phyloP scores from a whole-genome alignment of 2,888 invertebrate genomes.

The Cheilosia scutellata region DNA sequence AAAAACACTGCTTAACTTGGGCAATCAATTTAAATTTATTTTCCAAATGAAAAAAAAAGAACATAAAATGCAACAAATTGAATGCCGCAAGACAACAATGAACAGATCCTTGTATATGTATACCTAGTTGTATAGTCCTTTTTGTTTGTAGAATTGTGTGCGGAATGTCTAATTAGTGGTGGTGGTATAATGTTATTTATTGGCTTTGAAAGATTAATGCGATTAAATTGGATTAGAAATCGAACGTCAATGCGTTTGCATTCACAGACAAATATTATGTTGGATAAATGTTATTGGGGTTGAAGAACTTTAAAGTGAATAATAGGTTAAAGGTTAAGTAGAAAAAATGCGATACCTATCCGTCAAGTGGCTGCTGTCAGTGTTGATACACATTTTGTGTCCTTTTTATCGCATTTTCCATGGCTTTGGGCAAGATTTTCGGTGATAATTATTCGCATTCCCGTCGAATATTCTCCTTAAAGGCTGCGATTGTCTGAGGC shows the following conservation, averaged over 20 bases:
- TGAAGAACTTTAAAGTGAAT: no score
- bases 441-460: background rate
- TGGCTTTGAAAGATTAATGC: background rate
- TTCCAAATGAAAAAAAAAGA: background rate
- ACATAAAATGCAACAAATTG: conserved; percentile 11
- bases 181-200: background rate
- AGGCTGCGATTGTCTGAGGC: no score
- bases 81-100: background rate
- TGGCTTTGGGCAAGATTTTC: background rate
- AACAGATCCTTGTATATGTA: background rate
- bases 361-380: no score
- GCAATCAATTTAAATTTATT: conserved; percentile 57
- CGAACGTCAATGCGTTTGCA: conserved; percentile 2
- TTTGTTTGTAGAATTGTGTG: background rate
- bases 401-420: background rate
- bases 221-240: conserved; percentile 12
- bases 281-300: no score
- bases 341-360: no score
- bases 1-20: background rate
- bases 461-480: background rate
- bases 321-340: no score
- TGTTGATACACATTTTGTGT: background rate
- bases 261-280: no score
- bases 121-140: background rate
- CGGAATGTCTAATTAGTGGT: conserved; percentile 10